phyloP scores from a whole-genome alignment of 2,888 invertebrate genomes.

The Clepsis dumicolana region DNA sequence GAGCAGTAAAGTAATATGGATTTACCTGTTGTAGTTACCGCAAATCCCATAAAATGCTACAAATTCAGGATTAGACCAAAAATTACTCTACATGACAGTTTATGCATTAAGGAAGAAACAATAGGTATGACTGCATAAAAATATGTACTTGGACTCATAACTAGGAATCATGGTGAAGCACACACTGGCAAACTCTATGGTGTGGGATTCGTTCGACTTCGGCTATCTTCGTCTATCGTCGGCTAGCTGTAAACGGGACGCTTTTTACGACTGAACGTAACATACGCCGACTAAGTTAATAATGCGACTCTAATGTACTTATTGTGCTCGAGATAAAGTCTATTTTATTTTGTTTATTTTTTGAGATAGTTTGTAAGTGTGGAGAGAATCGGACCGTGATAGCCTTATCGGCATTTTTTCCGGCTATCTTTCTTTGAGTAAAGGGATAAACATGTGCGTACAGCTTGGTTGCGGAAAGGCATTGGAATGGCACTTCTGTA shows the following conservation, averaged over 20 bases:
- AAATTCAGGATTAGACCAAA: too few relatives aligned
- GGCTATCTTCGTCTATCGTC: constrained; percentile 70
- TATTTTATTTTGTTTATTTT: constrained; percentile 49
- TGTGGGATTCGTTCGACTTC: constrained; percentile 61
- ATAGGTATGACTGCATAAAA: constrained; percentile 2
- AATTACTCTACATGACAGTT: too few relatives aligned
- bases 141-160: background rate
- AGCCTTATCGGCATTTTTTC: constrained; percentile 73
- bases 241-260: constrained; percentile 67
- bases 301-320: constrained; percentile 32
- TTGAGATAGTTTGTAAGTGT: constrained; percentile 47
- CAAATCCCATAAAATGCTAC: background rate
- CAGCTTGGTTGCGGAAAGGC: constrained; percentile 49
- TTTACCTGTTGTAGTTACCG: background rate
- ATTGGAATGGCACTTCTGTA: constrained; percentile 14
- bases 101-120: constrained; percentile 11
- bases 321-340: constrained; percentile 50
- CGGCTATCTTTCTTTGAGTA: constrained; percentile 72
- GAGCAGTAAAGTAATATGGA: background rate
- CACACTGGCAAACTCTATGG: constrained; percentile 2
- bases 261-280: constrained; percentile 70
- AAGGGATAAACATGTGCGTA: constrained; percentile 70
- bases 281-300: constrained; percentile 50
- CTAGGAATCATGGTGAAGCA: background rate
- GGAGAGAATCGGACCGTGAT: constrained; percentile 69